Conservation (phyloP, 1,140 invertebrate genomes). For the Drosophila sturtevanti region DNA sequence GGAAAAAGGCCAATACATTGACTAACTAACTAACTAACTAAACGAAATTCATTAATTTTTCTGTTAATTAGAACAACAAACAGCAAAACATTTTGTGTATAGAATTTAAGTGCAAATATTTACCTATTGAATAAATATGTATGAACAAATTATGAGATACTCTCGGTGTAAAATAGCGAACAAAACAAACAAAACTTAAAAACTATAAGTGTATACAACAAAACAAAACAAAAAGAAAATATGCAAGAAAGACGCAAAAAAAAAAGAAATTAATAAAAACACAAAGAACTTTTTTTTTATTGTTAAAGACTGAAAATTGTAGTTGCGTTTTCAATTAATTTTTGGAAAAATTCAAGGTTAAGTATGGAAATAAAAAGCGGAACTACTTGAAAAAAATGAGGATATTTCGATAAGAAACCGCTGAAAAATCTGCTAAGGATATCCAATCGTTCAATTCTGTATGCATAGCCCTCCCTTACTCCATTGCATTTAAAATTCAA, state of each 20-base stretch:
- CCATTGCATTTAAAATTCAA: no score
- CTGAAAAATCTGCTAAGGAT: no score
- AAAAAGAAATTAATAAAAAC: slow-evolving; percentile 50
- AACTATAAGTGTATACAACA: slow-evolving; percentile 70
- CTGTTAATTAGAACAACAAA: slow-evolving; percentile 25
- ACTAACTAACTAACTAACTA: slow-evolving; percentile 6
- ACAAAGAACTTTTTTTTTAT: slow-evolving; percentile 78
- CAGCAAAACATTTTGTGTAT: slow-evolving; percentile 44
- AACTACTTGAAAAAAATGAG: no score
- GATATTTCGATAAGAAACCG: no score
- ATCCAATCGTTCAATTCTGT: no score
- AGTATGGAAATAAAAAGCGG: no score
- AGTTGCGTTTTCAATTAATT: slow-evolving; percentile 11
- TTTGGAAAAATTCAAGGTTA: not conserved
- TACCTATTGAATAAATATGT: slow-evolving; percentile 42
- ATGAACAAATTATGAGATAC: slow-evolving; percentile 59
- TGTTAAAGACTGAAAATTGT: slow-evolving; percentile 72
- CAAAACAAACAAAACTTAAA: slow-evolving; percentile 34
- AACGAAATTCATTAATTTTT: slow-evolving; percentile 3
- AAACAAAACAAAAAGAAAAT: slow-evolving; percentile 27
- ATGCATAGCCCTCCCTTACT: no score
- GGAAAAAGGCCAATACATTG: slow-evolving; percentile 15
- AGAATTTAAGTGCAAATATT: slow-evolving; percentile 53
- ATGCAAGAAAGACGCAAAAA: slow-evolving; percentile 22
- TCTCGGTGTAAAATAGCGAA: slow-evolving; percentile 65